Conservation (phyloP, 2,888 invertebrate genomes). For the Myopa testacea region DNA sequence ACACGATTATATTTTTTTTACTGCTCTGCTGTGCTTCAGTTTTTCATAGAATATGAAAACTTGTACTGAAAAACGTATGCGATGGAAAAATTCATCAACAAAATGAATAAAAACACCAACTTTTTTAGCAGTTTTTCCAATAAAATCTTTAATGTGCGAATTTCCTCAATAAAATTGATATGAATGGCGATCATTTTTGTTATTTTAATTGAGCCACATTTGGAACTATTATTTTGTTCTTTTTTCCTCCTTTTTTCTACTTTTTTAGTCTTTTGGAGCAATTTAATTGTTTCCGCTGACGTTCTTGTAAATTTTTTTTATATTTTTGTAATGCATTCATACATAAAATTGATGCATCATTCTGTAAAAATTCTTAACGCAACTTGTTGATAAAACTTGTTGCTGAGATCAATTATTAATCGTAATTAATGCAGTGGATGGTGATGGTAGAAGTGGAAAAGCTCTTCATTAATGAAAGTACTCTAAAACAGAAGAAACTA, state of each 20-base stretch:
- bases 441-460: no score
- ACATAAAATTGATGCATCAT: no score
- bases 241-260: background rate
- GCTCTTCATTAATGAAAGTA: background rate
- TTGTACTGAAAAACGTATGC: background rate
- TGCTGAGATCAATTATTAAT: no score
- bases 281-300: background rate
- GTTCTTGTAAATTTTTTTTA: background rate
- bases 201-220: no score
- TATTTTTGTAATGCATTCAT: no score
- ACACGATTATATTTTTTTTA: background rate
- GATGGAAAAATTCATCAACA: no score
- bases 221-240: background rate
- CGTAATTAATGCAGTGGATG: no score
- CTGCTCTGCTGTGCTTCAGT: background rate
- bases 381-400: no score
- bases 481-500: background rate
- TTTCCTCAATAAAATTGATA: slow-evolving; percentile 23
- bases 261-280: background rate
- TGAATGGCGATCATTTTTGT: slow-evolving; percentile 10
- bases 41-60: background rate
- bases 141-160: background rate
- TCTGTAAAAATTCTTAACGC: no score
- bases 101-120: slow-evolving; percentile 32
- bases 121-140: no score